Evolutionary conservation across 2,888 invertebrate genomes (phyloP), one percentile per base, ranked within the genome.

Genomic region (Pristionchus mayeri): DNA sequence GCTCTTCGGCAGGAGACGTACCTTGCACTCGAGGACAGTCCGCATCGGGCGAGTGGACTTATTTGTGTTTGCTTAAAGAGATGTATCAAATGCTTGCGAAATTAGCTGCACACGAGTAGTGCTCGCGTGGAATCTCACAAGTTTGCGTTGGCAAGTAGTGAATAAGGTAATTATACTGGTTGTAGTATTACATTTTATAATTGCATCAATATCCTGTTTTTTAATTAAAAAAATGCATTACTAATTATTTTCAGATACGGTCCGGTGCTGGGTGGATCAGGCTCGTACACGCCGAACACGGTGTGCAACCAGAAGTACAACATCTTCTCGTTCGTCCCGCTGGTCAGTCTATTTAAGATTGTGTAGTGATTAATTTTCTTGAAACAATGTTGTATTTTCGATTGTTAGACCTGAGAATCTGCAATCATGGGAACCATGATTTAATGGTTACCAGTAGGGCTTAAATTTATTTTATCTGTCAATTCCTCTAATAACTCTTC

Each of bases 261-360:
- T 21, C 84, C 90, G 52, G 85, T 90, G 50, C 84, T 86, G 63
- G 85, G 84, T 27, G 85, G 84, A 57, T 87, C 89, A 11, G 86
- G 86, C 63, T 85, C 88, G 16, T 93, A 90, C 80, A 88, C 92
- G 0, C 88, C 96, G 86, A 99, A 99, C 94, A 96, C 97, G 92
- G 97, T 99, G 88, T 95, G 97, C 92, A 99, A 99, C 95, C 96
- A 97, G 94, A 99, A 99, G 95, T 99, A 98, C 94, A 98, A 96
- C 94, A 89, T 95, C 85, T 93, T 95, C 87, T 94, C 94, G 37
- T 95, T 95, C 90, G 93, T 95, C 84, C 95, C 95, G 78, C 91
- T 94, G 93, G 95, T 95, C 89, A 89, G 92, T 90, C 60, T 24
- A 21, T 13, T n/a, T 44, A 9, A 9, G 44, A 44, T 44, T 44